Base-by-base conservation (phyloP, 1,140 invertebrate species). In the Chrysopa pallens region DNA sequence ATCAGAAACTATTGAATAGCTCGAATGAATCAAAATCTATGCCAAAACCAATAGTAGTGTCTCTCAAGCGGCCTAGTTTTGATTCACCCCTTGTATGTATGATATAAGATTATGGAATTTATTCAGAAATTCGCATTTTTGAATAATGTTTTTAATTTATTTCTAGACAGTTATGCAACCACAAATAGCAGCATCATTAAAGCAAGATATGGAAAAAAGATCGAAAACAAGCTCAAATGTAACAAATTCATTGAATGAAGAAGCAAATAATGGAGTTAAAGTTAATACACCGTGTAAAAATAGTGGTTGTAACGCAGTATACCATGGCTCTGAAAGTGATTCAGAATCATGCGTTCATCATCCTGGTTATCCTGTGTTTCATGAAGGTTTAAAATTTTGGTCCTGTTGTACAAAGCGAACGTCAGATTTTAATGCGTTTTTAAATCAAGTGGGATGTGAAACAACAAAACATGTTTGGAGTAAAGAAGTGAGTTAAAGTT, bases 311-410 rank as follows among this genome's bases (percentile, higher is more conserved):
- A 80, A 73, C 57, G 62, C 58, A 40, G 66, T 68, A 0, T 95
- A 86, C 56, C 66, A 72, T 51, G 83, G 78, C 1, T 67, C 75
- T 15, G 56, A 73, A 29, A 76, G 71, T 39, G 72, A 88, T 51
- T 47, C 66, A 9, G 67, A 73, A 38, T 55, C 63, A 33, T 98
- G 95, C 59, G 62, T 67, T 35, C 71, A 85, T 67, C 95, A 98
- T 69, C 76, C 88, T 14, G 95, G 94, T 1, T 64, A 69, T 12
- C 89, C 94, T 3, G 73, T 99, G 36, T 98, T 98, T 60, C 95
- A 99, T 57, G 95, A 99, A 70, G 95, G 92, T 0, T 68, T 97
- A 58, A 98, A 98, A 63, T 98, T 79, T 62, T 98, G 94, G 94
- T 85, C 89, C 0, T 98, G 95, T 57, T 98, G 94, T 56, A 73